A percentile compares a stretch with the other conserved stretches of the same genome.
These are phyloP conservation scores for Liodrosophila aerea DNA, from an alignment of 2,888 invertebrate genomes.

Conservation along the genomic window DNA sequence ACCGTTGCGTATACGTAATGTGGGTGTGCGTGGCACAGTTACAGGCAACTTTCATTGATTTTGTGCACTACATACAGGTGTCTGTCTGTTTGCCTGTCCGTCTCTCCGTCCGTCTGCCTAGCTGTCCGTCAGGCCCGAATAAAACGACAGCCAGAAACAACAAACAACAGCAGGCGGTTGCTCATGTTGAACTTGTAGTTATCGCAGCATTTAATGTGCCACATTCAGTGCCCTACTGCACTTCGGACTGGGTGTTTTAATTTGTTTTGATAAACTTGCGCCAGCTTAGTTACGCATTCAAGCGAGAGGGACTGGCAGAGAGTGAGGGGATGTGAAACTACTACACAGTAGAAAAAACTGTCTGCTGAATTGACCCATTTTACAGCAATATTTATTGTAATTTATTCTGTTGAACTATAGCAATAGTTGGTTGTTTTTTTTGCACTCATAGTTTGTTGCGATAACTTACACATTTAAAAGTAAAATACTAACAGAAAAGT, in stretches of 20 bases:
- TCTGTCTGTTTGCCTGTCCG: conserved; percentile 35
- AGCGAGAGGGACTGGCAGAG: not conserved
- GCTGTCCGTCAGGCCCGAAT: too few relatives aligned
- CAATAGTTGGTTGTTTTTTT: too few relatives aligned
- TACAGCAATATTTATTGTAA: too few relatives aligned
- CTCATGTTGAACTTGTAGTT: conserved; percentile 31
- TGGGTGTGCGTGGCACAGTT: not conserved
- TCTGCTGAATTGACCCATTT: too few relatives aligned
- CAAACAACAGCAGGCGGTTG: not conserved
- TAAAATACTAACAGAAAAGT: too few relatives aligned
- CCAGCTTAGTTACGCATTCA: not conserved
- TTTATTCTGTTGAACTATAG: too few relatives aligned
- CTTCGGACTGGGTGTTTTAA: conserved; percentile 24
- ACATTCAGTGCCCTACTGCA: conserved; percentile 10
- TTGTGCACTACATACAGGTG: conserved; percentile 37
- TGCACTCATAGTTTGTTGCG: too few relatives aligned
- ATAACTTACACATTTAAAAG: too few relatives aligned
- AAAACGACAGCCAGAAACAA: too few relatives aligned
- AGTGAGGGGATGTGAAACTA: too few relatives aligned
- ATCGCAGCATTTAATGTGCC: conserved; percentile 26
- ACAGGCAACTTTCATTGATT: conserved; percentile 47
- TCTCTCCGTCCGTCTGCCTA: too few relatives aligned
- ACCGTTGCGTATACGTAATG: conserved; percentile 35
- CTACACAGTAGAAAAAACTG: too few relatives aligned
- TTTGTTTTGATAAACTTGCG: conserved; percentile 40